Evolutionary conservation across 1,140 invertebrate species (phyloP).

Genomic region (Eupristina koningsbergeri): DNA sequence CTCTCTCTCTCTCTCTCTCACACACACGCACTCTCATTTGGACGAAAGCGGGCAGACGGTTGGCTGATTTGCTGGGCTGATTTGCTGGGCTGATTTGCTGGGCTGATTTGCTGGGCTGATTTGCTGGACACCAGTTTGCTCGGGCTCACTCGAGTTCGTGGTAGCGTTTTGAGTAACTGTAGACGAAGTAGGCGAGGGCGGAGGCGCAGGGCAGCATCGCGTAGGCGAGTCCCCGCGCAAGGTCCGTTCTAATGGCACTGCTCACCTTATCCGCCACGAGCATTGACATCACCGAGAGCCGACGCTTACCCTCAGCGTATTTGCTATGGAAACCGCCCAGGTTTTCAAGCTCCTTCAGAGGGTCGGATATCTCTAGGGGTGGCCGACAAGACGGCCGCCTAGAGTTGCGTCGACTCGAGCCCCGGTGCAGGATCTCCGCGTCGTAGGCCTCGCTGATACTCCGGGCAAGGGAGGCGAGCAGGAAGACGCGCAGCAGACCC

Average conservation of each 20-base stretch:
- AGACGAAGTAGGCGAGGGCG: constrained; percentile 51
- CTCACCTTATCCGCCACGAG: constrained; percentile 61
- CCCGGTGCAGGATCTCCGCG: constrained; percentile 41
- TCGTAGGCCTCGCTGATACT: constrained; percentile 46
- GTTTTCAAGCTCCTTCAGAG: neutral
- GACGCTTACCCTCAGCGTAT: constrained; percentile 54
- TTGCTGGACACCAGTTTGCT: no score
- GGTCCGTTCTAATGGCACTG: constrained; percentile 60
- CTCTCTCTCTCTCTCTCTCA: neutral
- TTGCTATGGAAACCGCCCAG: neutral
- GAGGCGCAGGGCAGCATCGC: constrained; percentile 65
- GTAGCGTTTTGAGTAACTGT: constrained; percentile 39
- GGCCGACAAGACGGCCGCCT: neutral
- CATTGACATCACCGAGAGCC: constrained; percentile 63
- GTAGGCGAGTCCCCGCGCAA: constrained; percentile 63
- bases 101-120: no score
- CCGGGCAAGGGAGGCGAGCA: constrained; percentile 29
- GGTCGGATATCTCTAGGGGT: neutral
- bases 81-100: no score
- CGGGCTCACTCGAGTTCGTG: neutral
- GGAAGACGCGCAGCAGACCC: constrained; percentile 3
- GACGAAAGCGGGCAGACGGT: neutral
- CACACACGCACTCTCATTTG: no score
- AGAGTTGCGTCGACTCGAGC: constrained; percentile 36
- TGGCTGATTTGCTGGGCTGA: neutral